phyloP scores from a whole-genome alignment of 1,140 invertebrate species.

The Choristoneura fumiferana region DNA sequence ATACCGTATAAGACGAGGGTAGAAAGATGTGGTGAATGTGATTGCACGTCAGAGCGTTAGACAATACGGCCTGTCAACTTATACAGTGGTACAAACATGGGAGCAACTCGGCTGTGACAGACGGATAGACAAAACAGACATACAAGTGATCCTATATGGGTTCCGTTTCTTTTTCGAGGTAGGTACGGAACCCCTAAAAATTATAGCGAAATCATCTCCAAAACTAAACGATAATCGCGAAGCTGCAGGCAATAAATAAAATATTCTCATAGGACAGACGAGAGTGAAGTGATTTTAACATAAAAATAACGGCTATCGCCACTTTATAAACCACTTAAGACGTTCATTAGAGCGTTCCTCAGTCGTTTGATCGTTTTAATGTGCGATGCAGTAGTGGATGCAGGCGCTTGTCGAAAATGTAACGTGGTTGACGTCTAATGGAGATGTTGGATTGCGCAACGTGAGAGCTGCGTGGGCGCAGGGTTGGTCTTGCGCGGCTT shows the following conservation, averaged over 20 bases:
- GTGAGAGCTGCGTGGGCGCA: slow-evolving; percentile 46
- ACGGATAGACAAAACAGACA: no score
- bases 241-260: slow-evolving; percentile 7
- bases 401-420: slow-evolving; percentile 42
- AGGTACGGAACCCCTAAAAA: no score
- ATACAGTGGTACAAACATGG: no score
- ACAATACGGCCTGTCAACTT: no score
- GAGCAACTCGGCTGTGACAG: no score
- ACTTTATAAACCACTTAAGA: slow-evolving; percentile 74
- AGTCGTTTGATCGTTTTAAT: slow-evolving; percentile 67
- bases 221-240: no score
- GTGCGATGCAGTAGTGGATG: slow-evolving; percentile 49
- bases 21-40: no score
- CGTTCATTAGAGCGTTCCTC: slow-evolving; percentile 59
- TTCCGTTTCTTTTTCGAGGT: no score
- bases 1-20: no score
- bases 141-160: no score
- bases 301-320: slow-evolving; percentile 69
- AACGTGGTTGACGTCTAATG: slow-evolving; percentile 38
- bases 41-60: no score
- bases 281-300: slow-evolving; percentile 46
- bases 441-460: slow-evolving; percentile 54
- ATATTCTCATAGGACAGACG: slow-evolving; percentile 24
- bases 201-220: no score
- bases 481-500: neutral